Percentiles rank a stretch among this genome's conserved stretches.
phyloP scores from a whole-genome alignment of 2,113 vertebrate genomes.

The Cichladusa arquata region DNA sequence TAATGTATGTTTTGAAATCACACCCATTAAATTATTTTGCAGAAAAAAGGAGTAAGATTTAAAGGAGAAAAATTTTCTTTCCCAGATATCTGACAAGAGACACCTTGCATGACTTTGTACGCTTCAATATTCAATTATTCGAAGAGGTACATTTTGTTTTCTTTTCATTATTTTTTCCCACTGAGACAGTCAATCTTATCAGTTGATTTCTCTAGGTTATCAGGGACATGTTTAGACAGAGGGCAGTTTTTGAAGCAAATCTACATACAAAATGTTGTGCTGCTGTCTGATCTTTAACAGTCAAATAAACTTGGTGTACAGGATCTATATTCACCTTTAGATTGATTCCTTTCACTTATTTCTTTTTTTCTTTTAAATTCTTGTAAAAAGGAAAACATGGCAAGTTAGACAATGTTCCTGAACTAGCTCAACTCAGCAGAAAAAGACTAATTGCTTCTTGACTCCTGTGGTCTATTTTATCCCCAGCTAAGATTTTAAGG shows the following conservation, averaged over 20 bases:
- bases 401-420: background rate
- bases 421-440: background rate
- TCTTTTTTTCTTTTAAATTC: background rate
- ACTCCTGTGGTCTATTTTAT: background rate
- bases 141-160: background rate
- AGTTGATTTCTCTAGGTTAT: slow-evolving; percentile 17
- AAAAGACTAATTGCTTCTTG: background rate
- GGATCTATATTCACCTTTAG: background rate
- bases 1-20: background rate
- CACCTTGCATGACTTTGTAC: background rate
- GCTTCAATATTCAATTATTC: slow-evolving; percentile 18
- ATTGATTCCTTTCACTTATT: background rate
- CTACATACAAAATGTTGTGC: background rate
- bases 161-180: slow-evolving; percentile 4
- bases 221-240: background rate
- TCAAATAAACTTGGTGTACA: background rate
- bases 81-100: background rate
- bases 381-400: background rate
- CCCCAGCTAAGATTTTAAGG: background rate
- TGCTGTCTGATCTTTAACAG: background rate
- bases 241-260: slow-evolving; percentile 30
- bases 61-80: background rate
- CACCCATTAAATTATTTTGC: background rate
- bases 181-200: background rate
- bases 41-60: background rate